Evolutionary conservation across 1,140 invertebrate species (phyloP).

Genomic region (Lamellibrachia luymesi): DNA sequence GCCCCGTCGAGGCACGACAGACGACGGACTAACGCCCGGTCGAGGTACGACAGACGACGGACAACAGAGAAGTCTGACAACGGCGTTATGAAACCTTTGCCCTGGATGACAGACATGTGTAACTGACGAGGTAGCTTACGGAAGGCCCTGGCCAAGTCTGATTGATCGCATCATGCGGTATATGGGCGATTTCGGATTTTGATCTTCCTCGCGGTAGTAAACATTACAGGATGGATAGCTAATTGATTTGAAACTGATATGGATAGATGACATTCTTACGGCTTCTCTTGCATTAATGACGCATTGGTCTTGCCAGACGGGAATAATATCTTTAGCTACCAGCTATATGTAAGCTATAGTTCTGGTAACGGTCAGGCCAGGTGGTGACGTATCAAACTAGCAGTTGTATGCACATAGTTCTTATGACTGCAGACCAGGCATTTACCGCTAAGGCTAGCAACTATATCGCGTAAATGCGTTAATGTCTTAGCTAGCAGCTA

Average conservation of each 20-base stretch:
- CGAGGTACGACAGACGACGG: neutral
- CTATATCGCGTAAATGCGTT: no score
- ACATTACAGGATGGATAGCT: neutral
- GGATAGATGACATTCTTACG: neutral
- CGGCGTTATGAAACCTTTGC: neutral
- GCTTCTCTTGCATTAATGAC: neutral
- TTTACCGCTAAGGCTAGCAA: no score
- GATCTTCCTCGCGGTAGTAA: constrained; percentile 6
- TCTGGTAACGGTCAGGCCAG: neutral
- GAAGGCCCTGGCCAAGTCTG: neutral
- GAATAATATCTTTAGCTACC: neutral
- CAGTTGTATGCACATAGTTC: neutral
- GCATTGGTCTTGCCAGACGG: neutral
- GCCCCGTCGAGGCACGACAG: neutral
- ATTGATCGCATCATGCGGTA: neutral
- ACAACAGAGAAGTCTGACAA: neutral
- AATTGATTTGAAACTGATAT: neutral
- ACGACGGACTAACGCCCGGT: neutral
- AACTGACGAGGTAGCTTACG: neutral
- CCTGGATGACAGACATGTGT: neutral
- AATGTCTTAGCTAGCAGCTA: neutral
- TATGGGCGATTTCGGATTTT: constrained; percentile 8
- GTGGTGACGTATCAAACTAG: neutral
- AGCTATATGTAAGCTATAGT: neutral
- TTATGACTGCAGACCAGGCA: no score